Base-by-base conservation (phyloP, 1,140 invertebrate genomes). In the Meteorus sp. region DNA sequence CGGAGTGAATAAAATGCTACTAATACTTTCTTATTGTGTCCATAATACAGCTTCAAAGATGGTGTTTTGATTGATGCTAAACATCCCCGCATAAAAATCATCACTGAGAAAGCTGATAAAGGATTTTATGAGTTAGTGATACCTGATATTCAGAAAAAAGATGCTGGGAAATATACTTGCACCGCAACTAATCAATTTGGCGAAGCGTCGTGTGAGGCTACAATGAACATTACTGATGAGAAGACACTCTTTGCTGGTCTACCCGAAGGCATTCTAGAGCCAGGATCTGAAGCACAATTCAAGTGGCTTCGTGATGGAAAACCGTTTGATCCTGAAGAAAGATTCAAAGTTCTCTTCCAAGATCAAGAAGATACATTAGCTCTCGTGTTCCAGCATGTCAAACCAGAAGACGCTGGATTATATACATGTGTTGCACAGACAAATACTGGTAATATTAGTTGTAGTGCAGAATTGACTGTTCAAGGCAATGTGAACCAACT, bases 351-450 rank as follows among this genome's bases (percentile, higher is more conserved):
- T 13, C 79, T 95, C 6, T 90, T 95, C 69, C 90, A 92, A 62
- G 92, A 95, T 65, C 92, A 95, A 63, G 94, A 96, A 69, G 94
- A 97, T 68, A 95, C 91, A 0, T 79, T 97, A 43, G 92, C 91
- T 15, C 78, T 98, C 8, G 90, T 96, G 0, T 97, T 98, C 77
- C 92, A 95, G 69, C 92, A 97, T 67, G 94, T 97, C 0, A 92
- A 88, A 69, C 92, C 92, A 0, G 93, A 95, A 72, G 94, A 97
- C 76, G 93, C 93, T 20, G 95, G 95, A 3, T 81, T 95, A 3
- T 97, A 98, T 75, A 97, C 95, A 0, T 97, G 94, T 68, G 93
- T 96, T 0, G 95, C 95, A 0, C 92, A 94, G 70, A 98, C 95
- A 1, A 88, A 86, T 25, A 89, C 89, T 58, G 94, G 94, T 31